phyloP scores from a whole-genome alignment of 2,113 vertebrate genomes.

The Notechis scutatus region DNA sequence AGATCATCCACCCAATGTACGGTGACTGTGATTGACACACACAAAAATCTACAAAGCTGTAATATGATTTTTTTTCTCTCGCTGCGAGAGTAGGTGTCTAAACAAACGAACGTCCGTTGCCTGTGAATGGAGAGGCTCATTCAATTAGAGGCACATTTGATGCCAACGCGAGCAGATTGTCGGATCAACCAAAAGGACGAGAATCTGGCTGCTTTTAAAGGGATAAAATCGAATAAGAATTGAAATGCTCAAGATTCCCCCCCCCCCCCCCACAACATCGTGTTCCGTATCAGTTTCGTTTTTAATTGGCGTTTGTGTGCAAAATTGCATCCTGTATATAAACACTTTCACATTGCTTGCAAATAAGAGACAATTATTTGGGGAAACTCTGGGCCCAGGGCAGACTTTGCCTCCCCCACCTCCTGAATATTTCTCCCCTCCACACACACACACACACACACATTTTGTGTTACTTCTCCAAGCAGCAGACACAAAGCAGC shows the following conservation, averaged over 20 bases:
- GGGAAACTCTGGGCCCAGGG: background rate
- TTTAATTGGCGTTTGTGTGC: background rate
- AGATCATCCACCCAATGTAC: background rate
- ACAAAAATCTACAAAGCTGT: background rate
- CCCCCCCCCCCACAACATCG: background rate
- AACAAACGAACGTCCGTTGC: background rate
- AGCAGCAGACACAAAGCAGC: conserved; percentile 14
- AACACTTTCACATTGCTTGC: background rate
- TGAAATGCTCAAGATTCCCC: background rate
- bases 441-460: rapidly evolving
- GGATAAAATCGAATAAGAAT: background rate
- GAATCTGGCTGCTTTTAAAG: background rate
- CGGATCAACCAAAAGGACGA: background rate
- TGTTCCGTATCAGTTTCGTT: background rate
- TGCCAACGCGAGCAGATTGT: background rate
- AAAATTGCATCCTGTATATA: background rate
- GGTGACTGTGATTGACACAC: background rate
- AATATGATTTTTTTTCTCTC: background rate
- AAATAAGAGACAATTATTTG: background rate
- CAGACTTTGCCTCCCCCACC: background rate
- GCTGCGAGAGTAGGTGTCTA: background rate
- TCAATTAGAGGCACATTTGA: background rate
- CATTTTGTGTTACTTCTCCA: background rate
- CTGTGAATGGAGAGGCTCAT: background rate
- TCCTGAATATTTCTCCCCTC: background rate